Evolutionary conservation across 2,888 invertebrate species (phyloP).

Genomic region (Tribolium freemani): DNA sequence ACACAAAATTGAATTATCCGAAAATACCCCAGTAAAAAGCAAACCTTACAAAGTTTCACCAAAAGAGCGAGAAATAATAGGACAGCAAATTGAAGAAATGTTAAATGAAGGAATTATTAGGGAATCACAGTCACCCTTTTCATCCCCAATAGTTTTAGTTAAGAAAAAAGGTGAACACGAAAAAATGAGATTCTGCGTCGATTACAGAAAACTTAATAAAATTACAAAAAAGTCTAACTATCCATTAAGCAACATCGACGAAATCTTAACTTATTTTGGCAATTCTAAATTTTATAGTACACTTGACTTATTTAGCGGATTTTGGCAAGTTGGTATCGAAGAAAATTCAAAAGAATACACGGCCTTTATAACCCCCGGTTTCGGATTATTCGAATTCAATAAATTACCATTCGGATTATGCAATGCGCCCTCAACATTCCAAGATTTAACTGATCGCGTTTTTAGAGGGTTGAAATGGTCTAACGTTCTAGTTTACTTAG

Average conservation of each 20-base stretch:
- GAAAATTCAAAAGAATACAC: slow-evolving; percentile 40
- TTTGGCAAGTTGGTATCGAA: slow-evolving; percentile 36
- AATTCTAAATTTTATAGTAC: slow-evolving; percentile 42
- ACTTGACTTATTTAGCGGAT: slow-evolving; percentile 44
- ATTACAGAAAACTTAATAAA: slow-evolving; percentile 44
- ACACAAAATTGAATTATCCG: slow-evolving; percentile 7
- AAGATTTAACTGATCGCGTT: slow-evolving; percentile 39
- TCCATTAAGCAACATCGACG: slow-evolving; percentile 43
- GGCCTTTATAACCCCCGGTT: slow-evolving; percentile 44
- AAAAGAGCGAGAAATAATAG: slow-evolving; percentile 13
- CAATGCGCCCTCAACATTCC: slow-evolving; percentile 47
- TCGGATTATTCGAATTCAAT: slow-evolving; percentile 46
- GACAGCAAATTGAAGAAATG: slow-evolving; percentile 10
- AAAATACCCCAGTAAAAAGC: slow-evolving; percentile 8
- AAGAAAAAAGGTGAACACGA: slow-evolving; percentile 23
- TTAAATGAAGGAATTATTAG: slow-evolving; percentile 17
- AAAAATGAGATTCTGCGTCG: slow-evolving; percentile 42
- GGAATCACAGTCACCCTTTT: slow-evolving; percentile 16
- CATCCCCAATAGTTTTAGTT: slow-evolving; percentile 34
- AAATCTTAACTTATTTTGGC: slow-evolving; percentile 38
- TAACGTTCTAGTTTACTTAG: slow-evolving; percentile 47
- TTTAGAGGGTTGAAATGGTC: slow-evolving; percentile 45
- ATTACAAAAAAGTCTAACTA: slow-evolving; percentile 44
- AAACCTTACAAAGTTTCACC: slow-evolving; percentile 17
- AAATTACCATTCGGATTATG: slow-evolving; percentile 46